These are phyloP conservation scores for Venustoraphidia nigricollis DNA, from an alignment of 2,888 invertebrate species.

Conservation along the genomic window DNA sequence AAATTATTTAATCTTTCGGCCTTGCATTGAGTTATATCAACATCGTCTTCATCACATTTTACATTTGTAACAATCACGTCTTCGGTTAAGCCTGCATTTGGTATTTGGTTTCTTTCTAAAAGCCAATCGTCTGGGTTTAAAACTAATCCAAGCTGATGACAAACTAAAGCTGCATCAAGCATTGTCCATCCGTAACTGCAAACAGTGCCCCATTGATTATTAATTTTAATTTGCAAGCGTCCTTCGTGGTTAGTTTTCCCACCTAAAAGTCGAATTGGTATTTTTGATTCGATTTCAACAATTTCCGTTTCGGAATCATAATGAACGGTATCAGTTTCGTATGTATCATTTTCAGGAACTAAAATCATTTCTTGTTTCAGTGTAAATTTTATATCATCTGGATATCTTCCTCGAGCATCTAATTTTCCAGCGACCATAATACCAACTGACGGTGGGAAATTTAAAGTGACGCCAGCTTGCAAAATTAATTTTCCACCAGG, in stretches of 20 bases:
- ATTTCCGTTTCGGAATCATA: conserved; percentile 38
- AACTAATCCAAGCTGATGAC: conserved; percentile 86
- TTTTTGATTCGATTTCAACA: conserved; percentile 41
- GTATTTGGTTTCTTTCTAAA: conserved; percentile 67
- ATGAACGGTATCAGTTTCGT: conserved; percentile 37
- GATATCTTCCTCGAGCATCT: conserved; percentile 64
- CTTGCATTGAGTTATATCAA: conserved; percentile 76
- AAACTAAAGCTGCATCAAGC: conserved; percentile 79
- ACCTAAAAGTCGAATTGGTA: conserved; percentile 66
- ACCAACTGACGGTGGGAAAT: conserved; percentile 84
- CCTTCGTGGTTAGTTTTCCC: conserved; percentile 75
- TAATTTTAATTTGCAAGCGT: conserved; percentile 66
- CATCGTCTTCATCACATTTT: conserved; percentile 78
- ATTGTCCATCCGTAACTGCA: conserved; percentile 95
- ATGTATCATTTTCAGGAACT: conserved; percentile 44
- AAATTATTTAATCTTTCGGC: conserved; percentile 63
- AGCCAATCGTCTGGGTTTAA: conserved; percentile 88
- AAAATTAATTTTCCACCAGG: conserved; percentile 85
- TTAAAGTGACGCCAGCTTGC: conserved; percentile 74
- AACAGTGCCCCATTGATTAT: conserved; percentile 90
- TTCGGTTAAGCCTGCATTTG: conserved; percentile 59
- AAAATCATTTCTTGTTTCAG: conserved; percentile 60
- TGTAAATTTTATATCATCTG: conserved; percentile 66
- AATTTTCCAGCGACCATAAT: conserved; percentile 92
- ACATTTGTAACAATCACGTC: conserved; percentile 74